Percentiles rank a stretch among this genome's conserved stretches.
These are phyloP conservation scores for Ivindomyrus marchei DNA, from an alignment of 2,113 vertebrate species.

Conservation along the genomic window DNA sequence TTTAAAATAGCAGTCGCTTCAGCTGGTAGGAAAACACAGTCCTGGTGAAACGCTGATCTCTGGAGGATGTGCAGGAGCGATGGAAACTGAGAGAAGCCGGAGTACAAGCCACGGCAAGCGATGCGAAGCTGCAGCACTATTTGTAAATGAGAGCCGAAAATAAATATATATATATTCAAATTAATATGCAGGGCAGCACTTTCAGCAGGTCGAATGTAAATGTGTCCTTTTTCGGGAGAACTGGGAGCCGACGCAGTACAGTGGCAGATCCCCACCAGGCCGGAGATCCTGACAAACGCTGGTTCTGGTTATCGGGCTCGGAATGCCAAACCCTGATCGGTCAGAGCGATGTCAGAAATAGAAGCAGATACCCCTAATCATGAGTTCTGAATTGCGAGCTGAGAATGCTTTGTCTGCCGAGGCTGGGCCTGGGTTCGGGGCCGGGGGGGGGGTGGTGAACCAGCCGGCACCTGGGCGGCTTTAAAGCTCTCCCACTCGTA, in stretches of 20 bases:
- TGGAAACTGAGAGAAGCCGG: neutral
- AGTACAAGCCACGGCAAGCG: neutral
- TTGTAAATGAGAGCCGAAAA: neutral
- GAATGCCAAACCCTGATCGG: neutral
- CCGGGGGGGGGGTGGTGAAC: neutral
- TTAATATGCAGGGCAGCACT: neutral
- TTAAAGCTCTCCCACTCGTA: neutral
- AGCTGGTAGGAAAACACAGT: neutral
- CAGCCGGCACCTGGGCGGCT: neutral
- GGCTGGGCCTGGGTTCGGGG: neutral
- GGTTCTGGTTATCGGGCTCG: too few relatives aligned
- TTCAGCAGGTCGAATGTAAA: neutral
- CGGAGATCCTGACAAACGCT: neutral
- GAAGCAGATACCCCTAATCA: neutral
- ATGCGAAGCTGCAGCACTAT: neutral
- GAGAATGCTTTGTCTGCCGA: neutral
- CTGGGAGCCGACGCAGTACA: neutral
- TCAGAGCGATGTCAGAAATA: neutral
- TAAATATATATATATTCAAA: neutral
- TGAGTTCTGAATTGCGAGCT: neutral
- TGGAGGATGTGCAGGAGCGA: neutral
- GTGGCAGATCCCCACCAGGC: neutral
- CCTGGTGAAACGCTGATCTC: neutral
- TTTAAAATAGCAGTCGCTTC: neutral
- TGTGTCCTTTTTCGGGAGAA: neutral